These are phyloP conservation scores for Bos javanicus DNA, from an alignment of 2,113 vertebrate genomes.

Conservation along the genomic window DNA sequence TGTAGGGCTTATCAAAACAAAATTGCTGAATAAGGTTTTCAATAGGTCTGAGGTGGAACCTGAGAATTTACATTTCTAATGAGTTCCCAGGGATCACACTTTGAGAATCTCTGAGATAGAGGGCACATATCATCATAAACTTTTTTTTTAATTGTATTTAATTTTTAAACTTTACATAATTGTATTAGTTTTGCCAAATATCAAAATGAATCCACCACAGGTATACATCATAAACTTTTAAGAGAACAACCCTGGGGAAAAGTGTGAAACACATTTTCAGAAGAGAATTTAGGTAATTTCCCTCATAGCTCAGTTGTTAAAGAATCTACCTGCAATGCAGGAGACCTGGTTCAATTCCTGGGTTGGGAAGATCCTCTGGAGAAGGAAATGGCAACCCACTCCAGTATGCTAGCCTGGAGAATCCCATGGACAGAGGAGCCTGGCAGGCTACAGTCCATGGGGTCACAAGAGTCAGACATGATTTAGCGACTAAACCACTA, in stretches of 20 bases:
- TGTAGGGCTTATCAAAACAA: neutral
- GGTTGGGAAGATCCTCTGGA: neutral
- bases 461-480: neutral
- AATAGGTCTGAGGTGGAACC: neutral
- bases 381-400: neutral
- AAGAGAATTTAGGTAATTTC: neutral
- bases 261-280: neutral
- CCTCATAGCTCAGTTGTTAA: neutral
- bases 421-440: neutral
- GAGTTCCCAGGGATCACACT: neutral
- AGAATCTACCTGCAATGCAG: neutral
- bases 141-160: neutral
- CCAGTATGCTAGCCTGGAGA: neutral
- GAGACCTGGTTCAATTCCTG: neutral
- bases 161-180: too few relatives aligned
- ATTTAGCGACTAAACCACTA: neutral
- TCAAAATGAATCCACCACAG: too few relatives aligned
- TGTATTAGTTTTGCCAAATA: too few relatives aligned
- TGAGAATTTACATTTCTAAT: neutral
- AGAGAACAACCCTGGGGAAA: neutral
- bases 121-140: neutral
- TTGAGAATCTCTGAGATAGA: neutral
- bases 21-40: neutral
- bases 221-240: neutral
- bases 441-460: neutral